Base-by-base conservation (phyloP, 2,888 invertebrate species). In the Strigamia crassipes region DNA sequence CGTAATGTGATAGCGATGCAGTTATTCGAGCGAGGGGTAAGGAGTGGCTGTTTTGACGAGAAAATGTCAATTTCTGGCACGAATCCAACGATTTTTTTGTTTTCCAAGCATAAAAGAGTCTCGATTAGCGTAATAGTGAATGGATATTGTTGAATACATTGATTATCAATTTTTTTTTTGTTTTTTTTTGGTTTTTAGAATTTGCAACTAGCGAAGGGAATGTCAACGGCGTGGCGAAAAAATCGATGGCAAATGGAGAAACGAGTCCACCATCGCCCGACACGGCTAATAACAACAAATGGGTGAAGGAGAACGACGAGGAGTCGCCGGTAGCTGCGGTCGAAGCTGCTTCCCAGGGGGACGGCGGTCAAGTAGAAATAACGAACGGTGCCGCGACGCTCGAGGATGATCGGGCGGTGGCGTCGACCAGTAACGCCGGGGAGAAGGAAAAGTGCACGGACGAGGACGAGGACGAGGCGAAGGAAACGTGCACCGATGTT, bases 251-350 rank as follows among this genome's bases (percentile, higher is more conserved):
- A 1, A 80, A 80, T 27, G 80, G 80, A 46, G 80, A 46, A 42
- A 23, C 51, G 42, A 78, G 41, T 18, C 78, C 78, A 3, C 78
- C 78, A 18, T 38, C 38, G 38, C 42, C 78, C 10, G 41, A 38
- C 18, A 78, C 41, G n/a, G 78, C 78, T 34, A 42, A 78, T n/a
- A 78, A 78, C 34, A 42, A 78, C 13, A 66, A 27, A 66, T 66
- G 66, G 66, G 66, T 66, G 66, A 66, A 66, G 23, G 66, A 66
- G 10, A 66, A 31, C 1, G 66, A 27, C 10, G 66, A 66, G 23
- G 66, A 66, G 27, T 51, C 51, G 51, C 15, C 51, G n/a, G 15
- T 18, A n/a, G 51, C 6, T 4, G 15, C 51, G 51, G 1, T 18
- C 3, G 15, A n/a, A n/a, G 51, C 6, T 4, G 15, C 51, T 3